Evolutionary conservation across 2,797 vertebrate genomes (phyloP), one percentile per base, ranked within the genome.

Genomic region (Macropodus opercularis): DNA sequence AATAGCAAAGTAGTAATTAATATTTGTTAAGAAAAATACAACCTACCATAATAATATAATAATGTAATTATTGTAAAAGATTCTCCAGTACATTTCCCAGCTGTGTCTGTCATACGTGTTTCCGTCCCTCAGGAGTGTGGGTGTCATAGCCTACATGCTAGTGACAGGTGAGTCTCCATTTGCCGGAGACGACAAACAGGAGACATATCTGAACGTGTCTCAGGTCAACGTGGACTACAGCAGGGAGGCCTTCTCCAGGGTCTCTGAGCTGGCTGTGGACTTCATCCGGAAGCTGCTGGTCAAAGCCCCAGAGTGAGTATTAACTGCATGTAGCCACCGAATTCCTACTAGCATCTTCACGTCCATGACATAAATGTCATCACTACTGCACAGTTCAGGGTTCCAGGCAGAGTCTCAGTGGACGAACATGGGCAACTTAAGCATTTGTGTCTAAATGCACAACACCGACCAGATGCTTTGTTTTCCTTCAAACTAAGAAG

Each of bases 181-280:
- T 57, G 92, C 88, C 32, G 96, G 96, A 21, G 94, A 95, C 50
- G 92, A 98, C 89, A 94, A 95, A 85, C 97, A 98, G 85, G 96
- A 98, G 92, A 99, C 97, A 31, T 98, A 94, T 63, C 93, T 98
- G 77, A 98, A 98, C 71, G 96, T 98, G 86, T 98, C 96, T 46
- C 96, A 98, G 91, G 93, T 96, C 72, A 97, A 94, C 0, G 95
- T 98, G 87, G 96, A 98, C 90, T 99, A 95, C 90, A 95, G 96
- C 77, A 91, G 86, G 51, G 96, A 98, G 69, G 70, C 81, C 2
- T 96, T 99, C 89, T 91, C 92, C 53, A 93, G 91, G 4, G 91
- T 97, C 79, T 98, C 96, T 2, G 94, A 95, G 59, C 88, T 95
- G 64, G 94, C 97, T 3, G 95, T 94, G 66, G 95, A 98, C 89